Evolutionary conservation across 2,888 invertebrate genomes (phyloP), one percentile per base, ranked within the genome.

Genomic region (Orthosia gracilis): DNA sequence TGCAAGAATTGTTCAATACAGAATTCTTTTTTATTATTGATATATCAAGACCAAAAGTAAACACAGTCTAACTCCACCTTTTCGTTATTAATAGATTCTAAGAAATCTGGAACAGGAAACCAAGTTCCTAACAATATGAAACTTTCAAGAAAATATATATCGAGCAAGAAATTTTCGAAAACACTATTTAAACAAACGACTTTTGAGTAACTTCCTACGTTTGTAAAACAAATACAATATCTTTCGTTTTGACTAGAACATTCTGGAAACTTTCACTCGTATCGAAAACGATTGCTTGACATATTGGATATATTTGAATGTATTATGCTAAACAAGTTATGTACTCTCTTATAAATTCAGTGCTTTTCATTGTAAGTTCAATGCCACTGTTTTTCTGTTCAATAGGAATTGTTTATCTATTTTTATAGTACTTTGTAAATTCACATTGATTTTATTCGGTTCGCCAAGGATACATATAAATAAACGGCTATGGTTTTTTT

Each of bases 301-400:
- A 91, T 91, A 91, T 92, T 87, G 88, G 89, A 89, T 91, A 89
- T 89, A 89, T 90, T 91, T 88, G 91, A 90, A 92, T 91, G 89
- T 84, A 91, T 92, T 92, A 92, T 92, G 92, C 87, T 89, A 91
- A 92, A 84, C 63, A 69, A 69, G 63, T 81, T 81, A 64, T 78
- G 69, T 66, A 62, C 67, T 26, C 58, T 79, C 55, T 63, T 67
- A 63, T 45, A 71, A 55, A 55, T 78, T 65, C 23, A 17, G 13
- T 62, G 61, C 21, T 62, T 76, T 78, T 68, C 40, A 47, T 71
- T 61, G 0, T 23, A 26, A 68, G 78, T 72, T 82, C 72, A 80
- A 64, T 78, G 83, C 21, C 58, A 64, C 67, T 23, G n/a, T 26
- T 57, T 47, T 45, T 64, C 13, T 69, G 23, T 59, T 63, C 11